A percentile compares a stretch with the other conserved stretches of the same genome.
phyloP scores from a whole-genome alignment of 2,113 vertebrate species.

The Cettia cetti region DNA sequence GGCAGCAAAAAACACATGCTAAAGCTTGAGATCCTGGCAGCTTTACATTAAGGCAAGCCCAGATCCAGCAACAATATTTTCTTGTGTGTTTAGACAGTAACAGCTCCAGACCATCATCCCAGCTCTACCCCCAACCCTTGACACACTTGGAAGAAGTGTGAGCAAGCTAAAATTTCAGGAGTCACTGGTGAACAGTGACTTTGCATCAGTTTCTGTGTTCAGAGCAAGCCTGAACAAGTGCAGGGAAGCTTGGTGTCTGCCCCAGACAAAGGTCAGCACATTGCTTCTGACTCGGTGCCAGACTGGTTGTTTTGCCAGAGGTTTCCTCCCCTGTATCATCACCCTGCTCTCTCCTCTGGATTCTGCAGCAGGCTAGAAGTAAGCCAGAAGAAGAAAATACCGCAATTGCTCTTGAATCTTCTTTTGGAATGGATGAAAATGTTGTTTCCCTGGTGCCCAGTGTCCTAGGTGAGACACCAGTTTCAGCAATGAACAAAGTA shows the following conservation, averaged over 20 bases:
- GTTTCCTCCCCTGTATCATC: not conserved
- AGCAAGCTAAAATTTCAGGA: not conserved
- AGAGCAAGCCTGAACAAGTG: not conserved
- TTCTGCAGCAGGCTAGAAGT: not conserved
- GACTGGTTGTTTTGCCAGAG: not conserved
- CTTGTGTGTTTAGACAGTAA: not conserved
- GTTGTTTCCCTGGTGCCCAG: not conserved
- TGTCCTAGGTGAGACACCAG: not conserved
- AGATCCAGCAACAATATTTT: not conserved
- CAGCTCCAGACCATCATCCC: not conserved
- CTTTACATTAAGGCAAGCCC: not conserved
- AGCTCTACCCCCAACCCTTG: accelerated
- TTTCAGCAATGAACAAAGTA: not conserved
- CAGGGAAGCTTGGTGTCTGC: not conserved
- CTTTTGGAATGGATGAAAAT: not conserved
- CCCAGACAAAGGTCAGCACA: not conserved
- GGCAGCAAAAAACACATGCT: not conserved
- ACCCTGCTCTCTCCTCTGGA: not conserved
- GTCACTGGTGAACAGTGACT: not conserved
- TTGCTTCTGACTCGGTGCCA: not conserved
- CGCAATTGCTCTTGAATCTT: not conserved
- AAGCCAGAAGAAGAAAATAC: not conserved
- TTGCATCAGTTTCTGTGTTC: not conserved
- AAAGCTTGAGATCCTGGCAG: not conserved
- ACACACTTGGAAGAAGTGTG: not conserved